Evolutionary conservation across 1,140 invertebrate genomes (phyloP), one percentile per base, ranked within the genome.

Genomic region (Drosophila rufa): DNA sequence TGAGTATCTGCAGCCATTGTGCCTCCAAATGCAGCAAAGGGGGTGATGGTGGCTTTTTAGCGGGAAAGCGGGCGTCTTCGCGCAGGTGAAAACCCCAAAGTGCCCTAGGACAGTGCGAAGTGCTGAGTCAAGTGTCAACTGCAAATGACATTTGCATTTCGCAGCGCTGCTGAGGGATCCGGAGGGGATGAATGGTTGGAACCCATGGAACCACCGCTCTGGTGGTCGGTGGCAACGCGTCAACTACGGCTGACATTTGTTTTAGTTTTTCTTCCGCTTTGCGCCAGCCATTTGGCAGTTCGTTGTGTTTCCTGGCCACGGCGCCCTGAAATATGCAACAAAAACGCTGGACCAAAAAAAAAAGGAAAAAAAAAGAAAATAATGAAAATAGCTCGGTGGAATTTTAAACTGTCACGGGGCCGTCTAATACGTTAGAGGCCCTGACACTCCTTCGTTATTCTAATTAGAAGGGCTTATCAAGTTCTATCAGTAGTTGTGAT

Each of bases 201-300:
- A 19, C 46, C 40, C 46, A 43, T 47, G 70, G 57, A 43, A 61
- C 59, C 51, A 58, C 59, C 51, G 65, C 47, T 67, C 57, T 48
- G 45, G 53, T 77, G 67, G 62, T 62, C 61, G 78, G 73, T 78
- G 84, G 85, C 85, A 85, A 90, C 85, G 85, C 85, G 85, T 89
- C 85, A 90, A 90, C 81, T 90, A 91, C 85, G 82, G 76, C 79
- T 86, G 85, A 90, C 85, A 90, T 90, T 90, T 90, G 85, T 90
- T 90, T 90, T 90, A 90, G 86, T 90, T 90, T 90, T 90, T 90
- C 85, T 90, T 90, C 85, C 85, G 85, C 86, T 90, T 85, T 90
- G 85, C 81, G 81, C 81, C 64, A 82, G 85, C 86, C 85, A 90
- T 90, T 90, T 90, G 85, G 85, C 85, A 90, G 85, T 85, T 82